Conservation (phyloP, 1,140 invertebrate genomes). For the Catajapyx aquilonaris region DNA sequence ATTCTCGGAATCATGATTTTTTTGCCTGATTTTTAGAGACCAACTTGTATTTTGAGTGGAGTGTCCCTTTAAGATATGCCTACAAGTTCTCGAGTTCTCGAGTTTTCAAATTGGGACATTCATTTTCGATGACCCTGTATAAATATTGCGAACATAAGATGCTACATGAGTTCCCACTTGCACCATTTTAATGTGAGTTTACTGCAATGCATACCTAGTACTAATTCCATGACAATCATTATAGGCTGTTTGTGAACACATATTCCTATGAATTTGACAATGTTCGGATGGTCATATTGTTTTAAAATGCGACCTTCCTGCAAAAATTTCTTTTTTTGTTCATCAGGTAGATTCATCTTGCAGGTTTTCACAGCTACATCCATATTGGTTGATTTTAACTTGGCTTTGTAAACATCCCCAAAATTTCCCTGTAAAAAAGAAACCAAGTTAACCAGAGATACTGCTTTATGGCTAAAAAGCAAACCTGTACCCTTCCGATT, state of each 20-base stretch:
- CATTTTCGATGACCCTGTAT: too few species aligned
- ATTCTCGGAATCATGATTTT: too few species aligned
- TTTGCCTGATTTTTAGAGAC: too few species aligned
- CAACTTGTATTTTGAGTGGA: too few species aligned
- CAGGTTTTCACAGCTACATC: constrained; percentile 94
- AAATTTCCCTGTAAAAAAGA: constrained; percentile 64
- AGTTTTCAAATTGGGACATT: too few species aligned
- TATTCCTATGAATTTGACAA: constrained; percentile 90
- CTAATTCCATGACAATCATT: constrained; percentile 97
- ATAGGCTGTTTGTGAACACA: constrained; percentile 95
- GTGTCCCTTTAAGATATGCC: too few species aligned
- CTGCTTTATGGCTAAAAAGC: background rate
- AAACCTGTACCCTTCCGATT: constrained; percentile 64
- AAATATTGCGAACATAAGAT: too few species aligned
- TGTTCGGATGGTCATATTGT: constrained; percentile 92
- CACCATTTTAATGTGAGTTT: too few species aligned
- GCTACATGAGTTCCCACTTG: too few species aligned
- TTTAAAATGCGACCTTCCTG: constrained; percentile 89
- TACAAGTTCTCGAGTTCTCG: too few species aligned
- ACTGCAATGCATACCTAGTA: too few species aligned
- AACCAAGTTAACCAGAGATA: background rate
- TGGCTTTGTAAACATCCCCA: constrained; percentile 86
- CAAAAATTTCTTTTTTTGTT: constrained; percentile 88
- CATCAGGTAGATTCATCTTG: constrained; percentile 75
- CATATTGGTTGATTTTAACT: constrained; percentile 53